Percentiles rank a stretch among this genome's conserved stretches.
Conservation (phyloP, 2,888 invertebrate species). For the Orthonevra nobilis region DNA sequence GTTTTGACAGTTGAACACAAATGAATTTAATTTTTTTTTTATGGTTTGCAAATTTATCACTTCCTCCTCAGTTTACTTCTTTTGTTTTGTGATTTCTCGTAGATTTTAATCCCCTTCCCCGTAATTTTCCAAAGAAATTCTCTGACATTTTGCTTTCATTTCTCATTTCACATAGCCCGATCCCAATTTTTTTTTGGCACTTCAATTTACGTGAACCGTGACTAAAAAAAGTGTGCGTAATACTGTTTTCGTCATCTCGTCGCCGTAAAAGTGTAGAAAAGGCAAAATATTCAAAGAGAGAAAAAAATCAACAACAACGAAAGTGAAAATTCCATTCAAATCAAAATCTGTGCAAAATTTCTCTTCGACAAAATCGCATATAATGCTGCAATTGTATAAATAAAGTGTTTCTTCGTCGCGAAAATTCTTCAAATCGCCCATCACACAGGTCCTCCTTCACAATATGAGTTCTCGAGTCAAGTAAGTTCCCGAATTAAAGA, state of each 20-base stretch:
- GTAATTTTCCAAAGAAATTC: not conserved
- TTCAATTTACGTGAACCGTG: slow-evolving; percentile 67
- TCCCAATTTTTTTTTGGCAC: slow-evolving; percentile 68
- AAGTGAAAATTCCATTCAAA: slow-evolving; percentile 35
- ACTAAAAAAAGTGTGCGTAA: slow-evolving; percentile 68
- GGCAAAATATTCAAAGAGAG: not conserved
- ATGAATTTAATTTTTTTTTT: no score
- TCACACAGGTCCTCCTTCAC: slow-evolving; percentile 49
- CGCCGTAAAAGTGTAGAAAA: slow-evolving; percentile 31
- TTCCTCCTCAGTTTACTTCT: slow-evolving; percentile 16
- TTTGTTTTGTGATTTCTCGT: slow-evolving; percentile 49
- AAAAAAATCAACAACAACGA: slow-evolving; percentile 12
- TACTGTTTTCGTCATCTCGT: slow-evolving; percentile 66
- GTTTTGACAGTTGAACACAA: slow-evolving; percentile 1
- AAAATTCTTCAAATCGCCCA: slow-evolving; percentile 30
- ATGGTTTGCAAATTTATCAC: slow-evolving; percentile 38
- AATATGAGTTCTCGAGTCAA: slow-evolving; percentile 66
- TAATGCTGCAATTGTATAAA: slow-evolving; percentile 55
- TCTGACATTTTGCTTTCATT: slow-evolving; percentile 61
- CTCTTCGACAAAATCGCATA: slow-evolving; percentile 4
- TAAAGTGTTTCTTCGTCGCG: slow-evolving; percentile 49
- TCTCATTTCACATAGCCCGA: slow-evolving; percentile 35
- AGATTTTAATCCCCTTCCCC: slow-evolving; percentile 5
- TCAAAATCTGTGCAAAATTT: slow-evolving; percentile 13
- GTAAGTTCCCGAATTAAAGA: slow-evolving; percentile 46